A percentile compares a stretch with the other conserved stretches of the same genome.
phyloP scores from a whole-genome alignment of 2,797 vertebrate genomes.

The Syngnathus acus region DNA sequence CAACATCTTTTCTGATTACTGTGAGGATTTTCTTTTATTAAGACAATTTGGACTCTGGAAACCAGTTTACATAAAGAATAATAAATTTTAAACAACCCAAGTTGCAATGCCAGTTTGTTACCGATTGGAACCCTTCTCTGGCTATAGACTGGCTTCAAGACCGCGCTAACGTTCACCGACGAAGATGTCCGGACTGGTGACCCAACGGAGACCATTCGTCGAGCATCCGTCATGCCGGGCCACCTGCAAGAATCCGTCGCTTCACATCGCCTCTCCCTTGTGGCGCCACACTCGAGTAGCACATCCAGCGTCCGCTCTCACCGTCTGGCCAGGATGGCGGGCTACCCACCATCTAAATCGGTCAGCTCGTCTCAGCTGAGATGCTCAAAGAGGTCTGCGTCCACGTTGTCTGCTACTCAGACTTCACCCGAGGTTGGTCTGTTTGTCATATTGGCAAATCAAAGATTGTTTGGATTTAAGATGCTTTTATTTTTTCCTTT shows the following conservation, averaged over 20 bases:
- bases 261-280: constrained; percentile 61
- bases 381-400: constrained; percentile 67
- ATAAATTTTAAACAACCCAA: too few species aligned
- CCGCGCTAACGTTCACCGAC: constrained; percentile 69
- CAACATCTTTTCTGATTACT: too few species aligned
- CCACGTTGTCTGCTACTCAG: constrained; percentile 59
- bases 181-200: constrained; percentile 85
- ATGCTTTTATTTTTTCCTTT: too few species aligned
- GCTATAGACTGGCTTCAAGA: constrained; percentile 41
- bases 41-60: too few species aligned
- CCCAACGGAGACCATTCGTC: constrained; percentile 80
- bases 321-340: constrained; percentile 51
- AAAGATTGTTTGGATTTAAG: neutral
- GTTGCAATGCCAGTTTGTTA: neutral
- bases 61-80: too few species aligned
- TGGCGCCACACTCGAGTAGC: constrained; percentile 53
- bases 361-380: constrained; percentile 26
- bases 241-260: constrained; percentile 67
- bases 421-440: constrained; percentile 77
- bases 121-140: neutral
- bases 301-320: constrained; percentile 25
- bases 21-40: too few species aligned
- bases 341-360: constrained; percentile 25
- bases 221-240: constrained; percentile 76
- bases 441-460: neutral